phyloP scores from a whole-genome alignment of 2,888 invertebrate species.

The Azorinus chamasolen region DNA sequence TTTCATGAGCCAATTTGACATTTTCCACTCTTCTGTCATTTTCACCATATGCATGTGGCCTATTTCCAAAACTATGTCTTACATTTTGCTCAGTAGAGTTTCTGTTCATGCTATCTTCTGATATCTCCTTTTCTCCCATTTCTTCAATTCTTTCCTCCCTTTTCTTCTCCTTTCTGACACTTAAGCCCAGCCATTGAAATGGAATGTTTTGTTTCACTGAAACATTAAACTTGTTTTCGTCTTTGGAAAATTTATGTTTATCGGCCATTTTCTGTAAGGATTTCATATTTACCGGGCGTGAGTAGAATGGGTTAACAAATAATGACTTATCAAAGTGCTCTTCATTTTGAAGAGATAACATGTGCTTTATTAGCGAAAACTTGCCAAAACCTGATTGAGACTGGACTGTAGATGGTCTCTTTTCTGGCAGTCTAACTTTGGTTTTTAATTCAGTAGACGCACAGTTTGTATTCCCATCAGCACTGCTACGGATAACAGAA shows the following conservation, averaged over 20 bases:
- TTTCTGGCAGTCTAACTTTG: too few species aligned
- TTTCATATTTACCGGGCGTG: slow-evolving; percentile 28
- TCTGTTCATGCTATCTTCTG: too few species aligned
- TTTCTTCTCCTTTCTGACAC: slow-evolving; percentile 4
- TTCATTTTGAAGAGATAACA: slow-evolving; percentile 48
- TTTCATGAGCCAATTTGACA: too few species aligned
- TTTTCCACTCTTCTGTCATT: too few species aligned
- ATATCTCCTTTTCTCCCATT: not conserved
- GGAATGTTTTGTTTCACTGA: slow-evolving; percentile 56
- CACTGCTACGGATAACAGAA: too few species aligned
- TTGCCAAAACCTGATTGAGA: slow-evolving; percentile 24
- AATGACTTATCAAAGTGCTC: slow-evolving; percentile 52
- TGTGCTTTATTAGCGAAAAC: slow-evolving; percentile 57
- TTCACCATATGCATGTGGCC: too few species aligned
- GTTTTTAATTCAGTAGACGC: too few species aligned
- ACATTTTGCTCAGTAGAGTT: too few species aligned
- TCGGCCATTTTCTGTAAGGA: slow-evolving; percentile 35
- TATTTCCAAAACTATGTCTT: too few species aligned
- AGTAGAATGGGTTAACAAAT: slow-evolving; percentile 51
- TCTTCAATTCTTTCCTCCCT: not conserved
- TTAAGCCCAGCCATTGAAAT: slow-evolving; percentile 52
- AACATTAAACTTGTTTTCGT: slow-evolving; percentile 29
- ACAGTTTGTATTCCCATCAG: too few species aligned
- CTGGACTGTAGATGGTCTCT: too few species aligned
- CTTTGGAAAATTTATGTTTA: slow-evolving; percentile 37